These are phyloP conservation scores for Cyprinodon tularosa DNA, from an alignment of 2,113 vertebrate species.

Conservation along the genomic window DNA sequence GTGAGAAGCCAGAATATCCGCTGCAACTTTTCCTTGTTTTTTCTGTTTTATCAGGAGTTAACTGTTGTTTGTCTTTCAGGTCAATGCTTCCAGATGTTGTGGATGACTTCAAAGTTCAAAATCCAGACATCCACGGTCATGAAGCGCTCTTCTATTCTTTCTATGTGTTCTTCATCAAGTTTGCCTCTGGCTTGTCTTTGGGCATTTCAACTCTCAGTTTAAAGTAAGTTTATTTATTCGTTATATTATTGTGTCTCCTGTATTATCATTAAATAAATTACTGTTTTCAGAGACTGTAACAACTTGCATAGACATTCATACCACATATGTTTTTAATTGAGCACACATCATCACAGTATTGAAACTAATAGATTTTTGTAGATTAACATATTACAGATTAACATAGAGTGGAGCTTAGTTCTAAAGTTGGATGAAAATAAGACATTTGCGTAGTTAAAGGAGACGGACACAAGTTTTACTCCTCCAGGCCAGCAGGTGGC, in stretches of 20 bases:
- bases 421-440: too few relatives aligned
- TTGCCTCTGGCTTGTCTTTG: constrained; percentile 90
- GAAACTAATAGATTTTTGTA: too few relatives aligned
- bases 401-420: too few relatives aligned
- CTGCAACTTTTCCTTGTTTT: neutral
- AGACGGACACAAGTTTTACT: too few relatives aligned
- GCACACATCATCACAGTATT: too few relatives aligned
- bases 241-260: neutral
- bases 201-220: constrained; percentile 94
- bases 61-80: constrained; percentile 72
- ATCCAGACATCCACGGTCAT: constrained; percentile 82
- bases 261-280: neutral
- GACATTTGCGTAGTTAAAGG: too few relatives aligned
- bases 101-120: constrained; percentile 91
- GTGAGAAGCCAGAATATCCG: constrained; percentile 70
- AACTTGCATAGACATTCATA: too few relatives aligned
- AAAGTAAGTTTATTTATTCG: constrained; percentile 79
- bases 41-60: neutral
- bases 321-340: too few relatives aligned
- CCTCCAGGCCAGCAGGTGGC: too few relatives aligned
- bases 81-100: constrained; percentile 95
- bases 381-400: too few relatives aligned
- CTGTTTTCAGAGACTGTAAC: neutral
- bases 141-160: constrained; percentile 97
- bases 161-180: constrained; percentile 97